Base-by-base conservation (phyloP, 2,113 vertebrate genomes). In the Bos javanicus region DNA sequence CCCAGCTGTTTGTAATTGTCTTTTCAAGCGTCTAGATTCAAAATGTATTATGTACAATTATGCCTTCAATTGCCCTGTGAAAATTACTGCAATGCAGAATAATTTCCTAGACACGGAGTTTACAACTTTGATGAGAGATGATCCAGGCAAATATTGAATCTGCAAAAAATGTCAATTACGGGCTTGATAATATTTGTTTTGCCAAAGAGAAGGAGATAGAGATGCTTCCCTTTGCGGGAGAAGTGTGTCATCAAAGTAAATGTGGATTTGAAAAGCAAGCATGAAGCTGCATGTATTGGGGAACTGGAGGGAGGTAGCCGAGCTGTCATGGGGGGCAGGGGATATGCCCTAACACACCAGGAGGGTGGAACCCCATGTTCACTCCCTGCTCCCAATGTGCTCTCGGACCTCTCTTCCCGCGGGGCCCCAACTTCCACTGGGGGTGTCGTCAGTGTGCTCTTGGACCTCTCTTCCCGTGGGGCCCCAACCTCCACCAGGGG, bases 301-400 rank as follows among this genome's bases (percentile, higher is more conserved):
- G 43, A 19, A 26, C 2, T 10, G 16, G 4, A 19, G 33, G 46
- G 67, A 60, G 46, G 2, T 7, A 0, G 4, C 19, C 4, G 2
- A 30, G 46, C 50, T 14, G 14, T 30, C 7, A 13, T 0, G 13
- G 54, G 14, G 26, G 13, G 48, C 17, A 28, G 0, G 46, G 13
- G 52, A 83, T 2, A 14, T 2, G 16, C 28, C 26, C 15, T 2
- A 16, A 52, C 9, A 36, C 7, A 46, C n/a, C 11, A 5, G 9
- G 60, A 30, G 36, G 71, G 28, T 15, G 1, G 30, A 11, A 19
- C 7, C 12, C 74, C 21, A 21, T 82, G 74, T 56, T 46, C 33
- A 50, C 52, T 36, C n/a, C n/a, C 43, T 4, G 13, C 8, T 10
- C 15, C 5, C 19, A 25, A 6, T 7, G 0, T 13, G 12, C 39